Conservation (phyloP, 2,888 invertebrate genomes). For the Mesorhabditis spiculigera region DNA sequence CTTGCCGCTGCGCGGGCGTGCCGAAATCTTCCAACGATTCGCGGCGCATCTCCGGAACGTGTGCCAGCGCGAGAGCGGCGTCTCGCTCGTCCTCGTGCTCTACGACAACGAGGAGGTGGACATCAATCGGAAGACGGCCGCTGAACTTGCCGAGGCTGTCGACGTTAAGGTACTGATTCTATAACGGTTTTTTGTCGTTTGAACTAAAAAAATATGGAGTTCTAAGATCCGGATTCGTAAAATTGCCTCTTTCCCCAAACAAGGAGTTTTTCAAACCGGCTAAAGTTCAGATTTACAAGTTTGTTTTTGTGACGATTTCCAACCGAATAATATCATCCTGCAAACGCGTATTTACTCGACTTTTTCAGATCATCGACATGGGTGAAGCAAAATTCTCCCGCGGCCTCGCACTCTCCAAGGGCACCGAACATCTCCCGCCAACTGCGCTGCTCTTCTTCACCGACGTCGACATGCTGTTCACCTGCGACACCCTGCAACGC, state of each 20-base stretch:
- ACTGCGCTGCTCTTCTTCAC: slow-evolving; percentile 82
- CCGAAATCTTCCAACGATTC: slow-evolving; percentile 78
- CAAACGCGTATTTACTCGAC: slow-evolving; percentile 10
- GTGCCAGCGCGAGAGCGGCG: slow-evolving; percentile 60
- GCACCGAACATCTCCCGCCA: slow-evolving; percentile 67
- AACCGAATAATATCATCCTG: no score
- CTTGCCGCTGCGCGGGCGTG: slow-evolving; percentile 80
- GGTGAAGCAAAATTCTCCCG: slow-evolving; percentile 69
- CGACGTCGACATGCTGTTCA: slow-evolving; percentile 91
- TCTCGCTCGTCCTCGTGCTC: slow-evolving; percentile 72
- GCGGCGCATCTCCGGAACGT: slow-evolving; percentile 76
- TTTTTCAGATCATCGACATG: slow-evolving; percentile 46
- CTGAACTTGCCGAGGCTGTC: slow-evolving; percentile 15
- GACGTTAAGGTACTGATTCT: slow-evolving; percentile 18
- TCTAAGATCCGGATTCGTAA: no score
- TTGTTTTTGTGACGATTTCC: no score
- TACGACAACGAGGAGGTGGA: slow-evolving; percentile 64
- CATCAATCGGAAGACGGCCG: slow-evolving; percentile 21
- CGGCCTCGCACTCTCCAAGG: slow-evolving; percentile 78
- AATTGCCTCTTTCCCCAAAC: no score
- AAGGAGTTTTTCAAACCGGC: slow-evolving; percentile 7
- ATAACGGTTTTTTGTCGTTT: no score
- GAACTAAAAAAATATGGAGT: no score
- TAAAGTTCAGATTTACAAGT: no score
- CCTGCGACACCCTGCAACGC: slow-evolving; percentile 72